Percentiles rank a stretch among this genome's conserved stretches.
Conservation (phyloP, 2,888 invertebrate species). For the Cyclophora albipunctata region DNA sequence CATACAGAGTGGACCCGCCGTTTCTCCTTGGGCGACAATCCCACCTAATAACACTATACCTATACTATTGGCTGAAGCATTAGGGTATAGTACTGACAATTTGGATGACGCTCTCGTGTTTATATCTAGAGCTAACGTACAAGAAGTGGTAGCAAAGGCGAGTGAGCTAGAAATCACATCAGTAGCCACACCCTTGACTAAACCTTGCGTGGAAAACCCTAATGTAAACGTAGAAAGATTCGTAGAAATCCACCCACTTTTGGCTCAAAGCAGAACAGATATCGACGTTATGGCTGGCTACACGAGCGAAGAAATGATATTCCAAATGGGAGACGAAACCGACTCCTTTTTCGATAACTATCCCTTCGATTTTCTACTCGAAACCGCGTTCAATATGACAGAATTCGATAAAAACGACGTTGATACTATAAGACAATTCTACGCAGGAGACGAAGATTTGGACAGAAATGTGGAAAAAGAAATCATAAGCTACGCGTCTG, state of each 20-base stretch:
- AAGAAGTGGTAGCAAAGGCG: neutral
- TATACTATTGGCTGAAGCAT: neutral
- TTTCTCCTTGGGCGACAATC: constrained; percentile 3
- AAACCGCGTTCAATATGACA: too few relatives aligned
- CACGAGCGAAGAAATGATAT: constrained; percentile 5
- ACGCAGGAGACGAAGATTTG: constrained; percentile 13
- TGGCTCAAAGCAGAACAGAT: constrained; percentile 2
- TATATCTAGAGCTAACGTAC: constrained; percentile 8
- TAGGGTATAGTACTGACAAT: constrained; percentile 11
- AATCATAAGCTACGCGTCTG: constrained; percentile 13
- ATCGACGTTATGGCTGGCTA: constrained; percentile 5
- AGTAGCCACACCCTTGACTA: constrained; percentile 4
- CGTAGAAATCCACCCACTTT: constrained; percentile 3
- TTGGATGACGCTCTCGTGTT: constrained; percentile 12
- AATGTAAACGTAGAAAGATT: constrained; percentile 4
- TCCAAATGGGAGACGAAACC: neutral
- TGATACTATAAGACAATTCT: constrained; percentile 12
- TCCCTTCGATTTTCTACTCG: constrained; percentile 6
- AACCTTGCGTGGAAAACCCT: constrained; percentile 13
- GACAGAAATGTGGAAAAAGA: constrained; percentile 1
- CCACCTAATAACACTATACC: constrained; percentile 2
- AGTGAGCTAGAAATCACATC: neutral
- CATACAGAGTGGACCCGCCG: constrained; percentile 15
- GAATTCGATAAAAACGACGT: neutral
- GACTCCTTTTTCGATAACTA: constrained; percentile 6